Base-by-base conservation (phyloP, 2,113 vertebrate species). In the Mobula birostris region DNA sequence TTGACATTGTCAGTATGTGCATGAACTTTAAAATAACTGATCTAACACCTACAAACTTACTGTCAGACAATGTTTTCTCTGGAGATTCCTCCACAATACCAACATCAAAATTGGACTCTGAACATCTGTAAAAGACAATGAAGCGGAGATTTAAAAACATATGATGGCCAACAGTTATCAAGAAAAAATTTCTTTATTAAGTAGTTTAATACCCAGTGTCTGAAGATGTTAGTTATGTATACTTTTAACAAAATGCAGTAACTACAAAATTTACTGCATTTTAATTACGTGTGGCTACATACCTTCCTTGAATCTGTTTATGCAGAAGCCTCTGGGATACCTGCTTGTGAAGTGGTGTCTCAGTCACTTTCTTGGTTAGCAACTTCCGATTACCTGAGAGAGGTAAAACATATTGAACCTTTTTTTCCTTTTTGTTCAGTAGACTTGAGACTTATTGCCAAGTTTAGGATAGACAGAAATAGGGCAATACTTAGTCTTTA, bases 11-110 rank as follows among this genome's bases (percentile, higher is more conserved):
- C 66, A 68, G 32, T 32, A 85, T 58, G 48, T 24, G 32, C 32
- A 70, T 15, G 11, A 91, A 91, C 68, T 40, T 17, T 72, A 9
- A 92, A 68, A 40, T 92, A 92, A 8, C 24, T 32, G 2, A 92
- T 24, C 17, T 7, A 48, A 40, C 68, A 72, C 2, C 32, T 27
- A 88, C 24, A 88, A 7, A 95, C 95, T 95, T 95, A 99, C 99
- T 98, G 94, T 95, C 95, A 90, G 96, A 94, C 36, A 40, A 32
- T 90, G 95, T 96, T 96, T 98, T 99, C 40, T 98, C 96, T 94
- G 99, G 99, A 77, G 99, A 99, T 95, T 99, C 99, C 95, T 99
- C 98, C 72, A 99, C 98, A 80, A 99, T 95, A 80, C 94, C 95
- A 27, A 97, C 94, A 56, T 98, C 97, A 94, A 94, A 96, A 11